Base-by-base conservation (phyloP, 1,140 invertebrate genomes). In the Papilio xuthus region DNA sequence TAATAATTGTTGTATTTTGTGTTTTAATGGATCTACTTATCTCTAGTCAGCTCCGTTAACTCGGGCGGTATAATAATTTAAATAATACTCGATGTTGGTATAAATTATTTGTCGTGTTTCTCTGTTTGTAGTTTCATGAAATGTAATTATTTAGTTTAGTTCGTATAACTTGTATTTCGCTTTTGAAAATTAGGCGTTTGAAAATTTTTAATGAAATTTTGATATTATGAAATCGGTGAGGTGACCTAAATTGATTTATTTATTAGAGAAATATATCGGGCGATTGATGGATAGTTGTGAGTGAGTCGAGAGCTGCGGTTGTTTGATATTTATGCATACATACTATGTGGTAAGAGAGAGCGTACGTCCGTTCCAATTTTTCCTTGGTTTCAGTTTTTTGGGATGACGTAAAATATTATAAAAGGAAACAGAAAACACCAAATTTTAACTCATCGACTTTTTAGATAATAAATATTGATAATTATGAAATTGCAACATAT, bases 401-500 rank as follows among this genome's bases (percentile, higher is more conserved):
- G 85, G 76, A 83, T 76, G 77, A 83, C 79, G 72, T 86, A 37
- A 86, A 81, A 82, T 88, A 85, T 85, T 92, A 87, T 90, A 86
- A 84, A 92, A 87, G 88, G 90, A 92, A 93, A 93, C 90, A 89
- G 69, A 89, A 87, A 93, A 93, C 92, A 93, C 92, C 92, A 93
- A 93, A 91, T 83, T 92, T 91, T 89, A 90, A 92, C 86, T 91
- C 90, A 92, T 91, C 91, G 92, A 93, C 90, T 93, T 90, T 89
- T 93, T 93, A 93, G 92, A 90, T 93, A 92, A 93, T 92, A 92
- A 92, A 92, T 91, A 90, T 89, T 85, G 85, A 85, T 88, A 85
- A 87, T 85, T 89, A 85, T 89, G 84, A 86, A 90, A 88, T 88
- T 84, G 83, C 85, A 85, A 88, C 84, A 90, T 93, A 93, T 93